Conservation (phyloP, 2,797 vertebrate species). For the Hydrocynus forskahlii region DNA sequence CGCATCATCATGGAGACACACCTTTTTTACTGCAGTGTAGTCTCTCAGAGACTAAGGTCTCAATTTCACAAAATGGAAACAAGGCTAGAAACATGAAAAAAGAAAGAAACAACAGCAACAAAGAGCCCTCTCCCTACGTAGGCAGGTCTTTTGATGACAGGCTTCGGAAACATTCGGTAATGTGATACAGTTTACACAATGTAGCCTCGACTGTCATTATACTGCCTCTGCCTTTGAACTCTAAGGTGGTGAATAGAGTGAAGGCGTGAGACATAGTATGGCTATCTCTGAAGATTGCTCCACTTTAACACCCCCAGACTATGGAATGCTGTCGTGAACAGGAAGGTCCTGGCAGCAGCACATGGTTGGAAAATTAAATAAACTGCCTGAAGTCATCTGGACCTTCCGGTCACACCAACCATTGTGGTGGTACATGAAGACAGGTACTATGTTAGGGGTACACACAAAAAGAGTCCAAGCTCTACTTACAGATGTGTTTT, state of each 20-base stretch:
- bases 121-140: too few relatives aligned
- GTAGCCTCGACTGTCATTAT: neutral
- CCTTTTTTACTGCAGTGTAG: neutral
- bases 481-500: too few relatives aligned
- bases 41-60: neutral
- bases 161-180: neutral
- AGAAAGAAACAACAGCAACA: neutral
- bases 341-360: constrained; percentile 30
- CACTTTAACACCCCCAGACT: neutral
- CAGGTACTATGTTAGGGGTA: neutral
- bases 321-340: neutral
- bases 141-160: neutral
- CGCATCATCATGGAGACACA: neutral
- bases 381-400: neutral
- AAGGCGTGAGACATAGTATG: neutral
- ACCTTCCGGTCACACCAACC: neutral
- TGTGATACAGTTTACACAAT: neutral
- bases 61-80: too few relatives aligned
- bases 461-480: too few relatives aligned
- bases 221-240: neutral
- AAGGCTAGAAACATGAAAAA: too few relatives aligned
- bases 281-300: neutral
- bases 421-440: neutral
- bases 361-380: constrained; percentile 45
- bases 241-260: neutral